Evolutionary conservation across 2,113 vertebrate genomes (phyloP).

Genomic region (Podarcis muralis): DNA sequence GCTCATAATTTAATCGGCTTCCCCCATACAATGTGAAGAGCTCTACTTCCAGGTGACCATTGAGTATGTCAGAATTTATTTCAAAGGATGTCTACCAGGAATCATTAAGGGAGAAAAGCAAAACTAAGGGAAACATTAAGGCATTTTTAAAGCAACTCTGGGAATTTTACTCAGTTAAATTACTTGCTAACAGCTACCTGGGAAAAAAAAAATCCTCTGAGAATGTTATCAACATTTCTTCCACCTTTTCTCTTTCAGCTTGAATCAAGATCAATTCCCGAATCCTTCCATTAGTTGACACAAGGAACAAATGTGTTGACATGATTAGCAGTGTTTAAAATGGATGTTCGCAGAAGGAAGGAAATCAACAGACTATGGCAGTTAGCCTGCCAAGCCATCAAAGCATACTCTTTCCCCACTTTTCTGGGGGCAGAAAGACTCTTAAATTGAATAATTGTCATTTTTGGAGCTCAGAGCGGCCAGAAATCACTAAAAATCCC

Average conservation of each 20-base stretch:
- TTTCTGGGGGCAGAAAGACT: slow-evolving; percentile 54
- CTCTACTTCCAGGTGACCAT: neutral
- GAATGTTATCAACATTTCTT: slow-evolving; percentile 32
- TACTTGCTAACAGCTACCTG: slow-evolving; percentile 51
- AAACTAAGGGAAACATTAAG: slow-evolving; percentile 42
- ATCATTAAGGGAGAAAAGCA: slow-evolving; percentile 29
- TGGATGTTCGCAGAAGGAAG: slow-evolving; percentile 30
- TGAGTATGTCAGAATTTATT: slow-evolving; percentile 33
- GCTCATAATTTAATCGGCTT: neutral
- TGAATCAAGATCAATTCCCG: slow-evolving; percentile 57
- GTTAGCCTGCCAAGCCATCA: neutral
- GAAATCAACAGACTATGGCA: neutral
- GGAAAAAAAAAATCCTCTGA: slow-evolving; percentile 21
- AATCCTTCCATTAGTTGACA: slow-evolving; percentile 48
- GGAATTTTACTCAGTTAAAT: slow-evolving; percentile 61
- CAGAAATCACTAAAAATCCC: slow-evolving; percentile 74
- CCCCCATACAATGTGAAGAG: neutral
- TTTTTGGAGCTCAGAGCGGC: slow-evolving; percentile 63
- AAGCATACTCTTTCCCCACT: slow-evolving; percentile 38
- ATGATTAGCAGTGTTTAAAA: slow-evolving; percentile 50
- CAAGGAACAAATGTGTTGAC: slow-evolving; percentile 52
- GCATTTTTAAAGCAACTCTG: slow-evolving; percentile 52
- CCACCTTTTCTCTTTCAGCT: slow-evolving; percentile 42
- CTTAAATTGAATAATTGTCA: slow-evolving; percentile 71
- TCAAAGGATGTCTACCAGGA: slow-evolving; percentile 20